These are phyloP conservation scores for Clarias laeviceps DNA, from an alignment of 2,797 vertebrate genomes.

Conservation along the genomic window DNA sequence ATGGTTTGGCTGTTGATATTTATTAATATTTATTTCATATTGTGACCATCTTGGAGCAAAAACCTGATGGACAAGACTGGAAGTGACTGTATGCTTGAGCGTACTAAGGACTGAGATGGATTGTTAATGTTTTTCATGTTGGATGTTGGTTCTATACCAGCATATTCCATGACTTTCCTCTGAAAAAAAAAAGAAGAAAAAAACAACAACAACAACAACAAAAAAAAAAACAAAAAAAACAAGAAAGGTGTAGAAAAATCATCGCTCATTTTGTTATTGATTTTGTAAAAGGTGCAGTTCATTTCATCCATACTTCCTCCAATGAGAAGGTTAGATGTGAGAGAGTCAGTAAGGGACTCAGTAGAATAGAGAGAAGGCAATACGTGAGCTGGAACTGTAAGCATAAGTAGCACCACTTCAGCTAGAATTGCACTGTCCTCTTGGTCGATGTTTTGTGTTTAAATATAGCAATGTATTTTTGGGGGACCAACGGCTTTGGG, in stretches of 20 bases:
- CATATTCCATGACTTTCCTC: conserved; percentile 39
- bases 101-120: conserved; percentile 45
- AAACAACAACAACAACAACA: conserved; percentile 24
- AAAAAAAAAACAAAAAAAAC: conserved; percentile 6
- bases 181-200: conserved; percentile 19
- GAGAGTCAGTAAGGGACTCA: conserved; percentile 35
- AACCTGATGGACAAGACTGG: conserved; percentile 39
- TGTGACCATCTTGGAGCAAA: conserved; percentile 68
- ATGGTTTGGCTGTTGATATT: conserved; percentile 68
- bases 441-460: conserved; percentile 73
- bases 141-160: conserved; percentile 43
- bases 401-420: conserved; percentile 79
- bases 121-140: conserved; percentile 60
- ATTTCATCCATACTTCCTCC: conserved; percentile 28
- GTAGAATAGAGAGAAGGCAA: conserved; percentile 61
- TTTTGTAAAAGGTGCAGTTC: conserved; percentile 33
- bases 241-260: conserved; percentile 35
- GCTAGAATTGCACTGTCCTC: conserved; percentile 80
- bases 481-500: conserved; percentile 73
- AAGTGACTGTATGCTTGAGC: conserved; percentile 31
- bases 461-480: conserved; percentile 76
- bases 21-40: conserved; percentile 75
- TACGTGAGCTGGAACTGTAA: conserved; percentile 70
- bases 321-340: conserved; percentile 53
- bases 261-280: conserved; percentile 46